Evolutionary conservation across 1,140 invertebrate species (phyloP).

Genomic region (Anastrepha ludens): DNA sequence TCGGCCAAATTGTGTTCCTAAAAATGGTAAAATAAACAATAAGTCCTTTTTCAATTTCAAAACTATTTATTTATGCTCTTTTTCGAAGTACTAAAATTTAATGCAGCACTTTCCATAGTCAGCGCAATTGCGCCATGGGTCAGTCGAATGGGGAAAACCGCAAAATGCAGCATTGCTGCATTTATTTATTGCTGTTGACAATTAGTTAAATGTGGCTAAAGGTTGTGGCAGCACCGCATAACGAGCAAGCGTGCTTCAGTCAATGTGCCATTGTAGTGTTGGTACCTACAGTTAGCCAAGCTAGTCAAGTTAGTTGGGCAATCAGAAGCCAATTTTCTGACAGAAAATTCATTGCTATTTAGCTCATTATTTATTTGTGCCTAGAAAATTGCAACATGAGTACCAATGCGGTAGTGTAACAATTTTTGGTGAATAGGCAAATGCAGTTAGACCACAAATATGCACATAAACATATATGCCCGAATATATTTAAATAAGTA

Average conservation of each 20-base stretch:
- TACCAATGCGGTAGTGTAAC: neutral
- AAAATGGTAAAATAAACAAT: no score
- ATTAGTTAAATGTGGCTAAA: constrained; percentile 49
- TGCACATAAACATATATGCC: neutral
- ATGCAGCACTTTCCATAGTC: constrained; percentile 1
- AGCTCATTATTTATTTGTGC: constrained; percentile 42
- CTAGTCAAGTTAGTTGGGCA: neutral
- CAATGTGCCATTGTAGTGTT: neutral
- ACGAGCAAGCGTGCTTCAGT: neutral
- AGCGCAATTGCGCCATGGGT: neutral
- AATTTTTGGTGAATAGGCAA: neutral
- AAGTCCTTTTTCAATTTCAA: no score
- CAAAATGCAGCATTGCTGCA: constrained; percentile 32
- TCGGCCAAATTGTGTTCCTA: no score
- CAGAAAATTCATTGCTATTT: neutral
- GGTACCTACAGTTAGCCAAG: neutral
- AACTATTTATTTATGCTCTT: no score
- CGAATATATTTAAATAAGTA: neutral
- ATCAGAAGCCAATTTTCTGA: constrained; percentile 28
- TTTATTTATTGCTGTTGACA: constrained; percentile 50
- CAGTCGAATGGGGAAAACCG: neutral
- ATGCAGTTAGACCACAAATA: constrained; percentile 8
- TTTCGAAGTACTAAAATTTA: no score
- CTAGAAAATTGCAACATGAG: neutral
- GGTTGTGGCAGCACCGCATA: neutral